Evolutionary conservation across 2,888 invertebrate genomes (phyloP).

Genomic region (Xanthia togata): DNA sequence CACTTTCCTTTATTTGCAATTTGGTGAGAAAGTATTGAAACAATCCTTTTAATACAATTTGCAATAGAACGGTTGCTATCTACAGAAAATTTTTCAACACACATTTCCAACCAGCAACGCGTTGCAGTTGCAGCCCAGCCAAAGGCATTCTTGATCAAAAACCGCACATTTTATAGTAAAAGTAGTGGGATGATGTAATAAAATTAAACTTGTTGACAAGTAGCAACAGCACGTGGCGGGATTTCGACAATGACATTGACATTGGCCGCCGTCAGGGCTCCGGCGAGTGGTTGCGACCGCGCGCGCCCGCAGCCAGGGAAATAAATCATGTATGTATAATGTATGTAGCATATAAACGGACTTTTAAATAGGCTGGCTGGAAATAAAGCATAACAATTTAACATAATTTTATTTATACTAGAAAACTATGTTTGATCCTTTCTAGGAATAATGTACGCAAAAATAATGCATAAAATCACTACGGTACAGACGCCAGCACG

Average conservation of each 20-base stretch:
- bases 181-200: conserved; percentile 32
- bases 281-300: conserved; percentile 59
- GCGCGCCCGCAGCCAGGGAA: conserved; percentile 21
- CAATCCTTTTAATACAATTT: not conserved
- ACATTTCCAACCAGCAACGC: not conserved
- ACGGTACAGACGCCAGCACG: no score
- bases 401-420: not conserved
- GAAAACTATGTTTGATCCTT: conserved; percentile 4
- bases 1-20: not conserved
- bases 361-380: not conserved
- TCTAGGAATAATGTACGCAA: not conserved
- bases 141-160: not conserved
- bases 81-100: not conserved
- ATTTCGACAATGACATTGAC: conserved; percentile 85
- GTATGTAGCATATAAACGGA: not conserved
- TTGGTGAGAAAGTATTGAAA: not conserved
- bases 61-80: not conserved
- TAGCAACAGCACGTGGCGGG: conserved; percentile 69
- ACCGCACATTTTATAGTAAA: conserved; percentile 22
- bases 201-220: conserved; percentile 55
- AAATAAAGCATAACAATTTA: not conserved
- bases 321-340: conserved; percentile 24
- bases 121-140: not conserved
- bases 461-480: not conserved
- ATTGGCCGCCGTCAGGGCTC: conserved; percentile 75